A percentile compares a stretch with the other conserved stretches of the same genome.
Conservation (phyloP, 1,140 invertebrate species). For the Heliconius eleuchia region DNA sequence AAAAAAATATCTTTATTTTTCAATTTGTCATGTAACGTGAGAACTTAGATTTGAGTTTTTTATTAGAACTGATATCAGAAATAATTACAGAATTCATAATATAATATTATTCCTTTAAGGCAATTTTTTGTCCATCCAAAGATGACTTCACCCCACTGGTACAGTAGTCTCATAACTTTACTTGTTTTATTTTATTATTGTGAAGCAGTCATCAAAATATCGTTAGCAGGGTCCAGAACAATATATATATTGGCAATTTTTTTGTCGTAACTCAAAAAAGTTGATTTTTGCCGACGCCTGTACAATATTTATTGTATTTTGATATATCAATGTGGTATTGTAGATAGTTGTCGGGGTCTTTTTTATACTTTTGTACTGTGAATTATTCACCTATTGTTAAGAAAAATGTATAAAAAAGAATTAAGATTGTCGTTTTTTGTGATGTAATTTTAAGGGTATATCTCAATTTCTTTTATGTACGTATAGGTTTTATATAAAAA, state of each 20-base stretch:
- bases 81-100: slow-evolving; percentile 8
- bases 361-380: slow-evolving; percentile 40
- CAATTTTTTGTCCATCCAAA: slow-evolving; percentile 27
- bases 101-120: slow-evolving; percentile 15
- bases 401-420: slow-evolving; percentile 4
- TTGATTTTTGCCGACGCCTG: slow-evolving; percentile 45
- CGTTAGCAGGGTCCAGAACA: slow-evolving; percentile 60
- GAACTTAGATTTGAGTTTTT: background rate
- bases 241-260: slow-evolving; percentile 70
- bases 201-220: slow-evolving; percentile 71
- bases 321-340: slow-evolving; percentile 66
- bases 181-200: slow-evolving; percentile 66
- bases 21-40: slow-evolving; percentile 12
- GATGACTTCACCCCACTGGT: slow-evolving; percentile 22
- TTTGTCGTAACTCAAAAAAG: slow-evolving; percentile 71
- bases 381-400: slow-evolving; percentile 38
- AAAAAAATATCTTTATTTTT: background rate
- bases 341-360: slow-evolving; percentile 40
- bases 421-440: slow-evolving; percentile 1
- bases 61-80: background rate
- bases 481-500: background rate
- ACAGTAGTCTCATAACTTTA: slow-evolving; percentile 37
- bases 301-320: slow-evolving; percentile 61
- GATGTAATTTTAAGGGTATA: background rate
- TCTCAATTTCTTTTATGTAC: background rate